These are phyloP conservation scores for Lepidonotus clava DNA, from an alignment of 2,888 invertebrate species.

Conservation along the genomic window DNA sequence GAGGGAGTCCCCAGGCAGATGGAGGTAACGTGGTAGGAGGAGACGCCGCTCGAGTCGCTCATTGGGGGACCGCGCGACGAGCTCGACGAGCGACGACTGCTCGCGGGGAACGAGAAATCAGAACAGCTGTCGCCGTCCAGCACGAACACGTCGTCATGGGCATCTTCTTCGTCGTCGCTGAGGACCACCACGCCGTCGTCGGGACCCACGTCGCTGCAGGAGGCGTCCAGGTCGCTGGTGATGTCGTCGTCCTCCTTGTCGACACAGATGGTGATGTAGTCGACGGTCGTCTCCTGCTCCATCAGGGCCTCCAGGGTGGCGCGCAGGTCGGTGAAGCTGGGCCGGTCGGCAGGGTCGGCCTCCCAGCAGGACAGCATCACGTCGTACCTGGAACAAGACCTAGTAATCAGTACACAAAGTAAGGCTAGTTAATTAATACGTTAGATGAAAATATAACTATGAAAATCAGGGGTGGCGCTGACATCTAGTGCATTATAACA, in stretches of 20 bases:
- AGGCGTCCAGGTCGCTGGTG: not conserved
- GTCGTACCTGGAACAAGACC: constrained; percentile 84
- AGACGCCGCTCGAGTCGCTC: constrained; percentile 30
- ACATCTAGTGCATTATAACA: not conserved
- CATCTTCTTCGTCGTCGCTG: not conserved
- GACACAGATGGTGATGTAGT: constrained; percentile 42
- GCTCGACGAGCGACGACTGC: not conserved
- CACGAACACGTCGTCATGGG: not conserved
- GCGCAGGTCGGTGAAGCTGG: constrained; percentile 86
- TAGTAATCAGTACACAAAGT: not conserved
- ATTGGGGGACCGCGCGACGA: not conserved
- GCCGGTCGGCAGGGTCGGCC: constrained; percentile 85
- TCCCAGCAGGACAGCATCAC: constrained; percentile 89
- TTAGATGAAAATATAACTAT: too few species aligned
- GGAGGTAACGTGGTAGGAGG: not conserved
- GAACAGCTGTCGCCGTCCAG: not conserved
- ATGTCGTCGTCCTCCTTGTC: not conserved
- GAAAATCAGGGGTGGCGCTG: not conserved
- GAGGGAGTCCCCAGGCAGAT: not conserved
- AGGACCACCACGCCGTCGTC: not conserved
- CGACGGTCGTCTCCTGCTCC: constrained; percentile 64
- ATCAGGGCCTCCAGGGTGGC: constrained; percentile 82
- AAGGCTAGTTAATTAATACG: not conserved
- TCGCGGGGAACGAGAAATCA: not conserved
- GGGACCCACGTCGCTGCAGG: not conserved